These are phyloP conservation scores for Caenorhabditis angaria DNA, from an alignment of 2,888 invertebrate genomes.

Conservation along the genomic window DNA sequence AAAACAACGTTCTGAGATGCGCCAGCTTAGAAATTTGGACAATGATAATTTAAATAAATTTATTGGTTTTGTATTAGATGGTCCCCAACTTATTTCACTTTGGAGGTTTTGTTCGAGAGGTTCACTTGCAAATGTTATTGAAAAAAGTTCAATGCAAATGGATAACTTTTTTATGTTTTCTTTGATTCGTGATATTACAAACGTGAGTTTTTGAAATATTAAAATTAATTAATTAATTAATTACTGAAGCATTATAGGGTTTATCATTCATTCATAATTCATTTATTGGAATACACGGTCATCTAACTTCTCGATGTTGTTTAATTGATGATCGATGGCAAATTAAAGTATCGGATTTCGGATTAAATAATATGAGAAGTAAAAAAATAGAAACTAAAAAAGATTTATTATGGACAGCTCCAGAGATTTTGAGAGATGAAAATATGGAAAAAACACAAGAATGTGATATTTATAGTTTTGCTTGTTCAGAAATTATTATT, in stretches of 20 bases:
- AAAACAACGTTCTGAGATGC: constrained; percentile 26
- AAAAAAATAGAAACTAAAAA: background rate
- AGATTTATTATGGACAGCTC: constrained; percentile 59
- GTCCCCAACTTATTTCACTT: constrained; percentile 55
- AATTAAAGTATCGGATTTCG: constrained; percentile 49
- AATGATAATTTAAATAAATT: constrained; percentile 70
- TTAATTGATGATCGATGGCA: constrained; percentile 61
- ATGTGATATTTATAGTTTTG: constrained; percentile 59
- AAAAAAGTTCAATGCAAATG: constrained; percentile 52
- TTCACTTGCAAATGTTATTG: constrained; percentile 37
- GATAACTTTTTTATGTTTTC: constrained; percentile 69
- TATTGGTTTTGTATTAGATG: constrained; percentile 64
- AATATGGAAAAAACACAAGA: constrained; percentile 9
- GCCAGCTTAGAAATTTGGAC: constrained; percentile 61
- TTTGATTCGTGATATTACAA: constrained; percentile 62
- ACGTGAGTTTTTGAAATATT: constrained; percentile 32
- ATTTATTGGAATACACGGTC: constrained; percentile 26
- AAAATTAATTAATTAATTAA: background rate
- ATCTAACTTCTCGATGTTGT: constrained; percentile 43
- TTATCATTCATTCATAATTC: constrained; percentile 32
- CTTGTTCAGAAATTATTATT: too few species aligned
- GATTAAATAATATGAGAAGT: constrained; percentile 11
- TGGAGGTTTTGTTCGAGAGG: constrained; percentile 66
- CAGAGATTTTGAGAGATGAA: constrained; percentile 51
- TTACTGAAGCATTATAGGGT: constrained; percentile 11